These are phyloP conservation scores for Gobius niger DNA, from an alignment of 2,113 vertebrate genomes.

Conservation along the genomic window DNA sequence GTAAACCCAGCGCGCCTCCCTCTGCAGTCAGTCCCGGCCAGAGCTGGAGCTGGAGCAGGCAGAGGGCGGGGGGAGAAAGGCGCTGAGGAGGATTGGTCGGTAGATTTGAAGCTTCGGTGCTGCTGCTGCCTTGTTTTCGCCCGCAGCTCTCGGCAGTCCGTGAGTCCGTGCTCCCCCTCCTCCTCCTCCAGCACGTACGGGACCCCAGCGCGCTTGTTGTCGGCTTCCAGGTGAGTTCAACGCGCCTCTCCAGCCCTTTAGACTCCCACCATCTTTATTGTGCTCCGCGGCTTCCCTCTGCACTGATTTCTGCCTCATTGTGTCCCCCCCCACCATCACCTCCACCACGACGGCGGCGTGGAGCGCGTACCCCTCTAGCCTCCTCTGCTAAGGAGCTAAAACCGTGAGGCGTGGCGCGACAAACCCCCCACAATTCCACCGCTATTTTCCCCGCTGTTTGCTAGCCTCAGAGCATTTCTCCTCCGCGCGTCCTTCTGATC, in stretches of 20 bases:
- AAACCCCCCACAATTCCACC: background rate
- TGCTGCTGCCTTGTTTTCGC: constrained; percentile 36
- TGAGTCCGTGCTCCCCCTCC: constrained; percentile 39
- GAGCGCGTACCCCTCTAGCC: background rate
- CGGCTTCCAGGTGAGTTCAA: constrained; percentile 55
- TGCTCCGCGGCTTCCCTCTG: background rate
- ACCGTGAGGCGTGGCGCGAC: constrained; percentile 2
- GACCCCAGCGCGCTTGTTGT: constrained; percentile 41
- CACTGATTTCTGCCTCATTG: constrained; percentile 7
- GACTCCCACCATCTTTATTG: no score
- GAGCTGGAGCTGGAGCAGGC: constrained; percentile 1
- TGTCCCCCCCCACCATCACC: background rate
- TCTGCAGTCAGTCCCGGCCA: constrained; percentile 14
- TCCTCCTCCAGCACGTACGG: constrained; percentile 23
- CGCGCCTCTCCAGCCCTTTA: background rate
- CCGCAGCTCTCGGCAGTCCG: constrained; percentile 33
- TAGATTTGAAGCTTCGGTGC: constrained; percentile 42
- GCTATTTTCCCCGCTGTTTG: background rate
- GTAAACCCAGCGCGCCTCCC: constrained; percentile 12
- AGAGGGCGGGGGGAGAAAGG: constrained; percentile 24
- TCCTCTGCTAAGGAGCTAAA: no score
- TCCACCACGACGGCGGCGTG: background rate
- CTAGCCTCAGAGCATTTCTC: background rate
- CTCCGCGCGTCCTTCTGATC: constrained; percentile 9
- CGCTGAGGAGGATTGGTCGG: constrained; percentile 28